Percentiles rank a stretch among this genome's conserved stretches.
Evolutionary conservation across 53 echinoderm and acorn worm species (phyloP).

Genomic region (Holothuria scabra): DNA sequence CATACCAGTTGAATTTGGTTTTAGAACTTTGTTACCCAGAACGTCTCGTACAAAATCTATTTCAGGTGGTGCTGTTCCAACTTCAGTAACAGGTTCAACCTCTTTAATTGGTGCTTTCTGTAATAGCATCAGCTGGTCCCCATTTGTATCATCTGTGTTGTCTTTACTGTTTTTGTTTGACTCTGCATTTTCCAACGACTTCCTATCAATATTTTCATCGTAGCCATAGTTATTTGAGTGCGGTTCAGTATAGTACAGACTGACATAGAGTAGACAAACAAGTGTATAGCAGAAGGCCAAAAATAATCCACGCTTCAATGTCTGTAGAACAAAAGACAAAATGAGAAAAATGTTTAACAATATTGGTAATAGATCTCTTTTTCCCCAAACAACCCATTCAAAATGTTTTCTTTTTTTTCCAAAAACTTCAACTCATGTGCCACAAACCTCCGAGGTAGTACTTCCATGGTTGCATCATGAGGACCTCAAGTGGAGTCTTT

Average conservation of each 20-base stretch:
- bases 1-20: conserved; percentile 37
- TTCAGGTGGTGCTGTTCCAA: not conserved
- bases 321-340: conserved; percentile 41
- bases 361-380: not conserved
- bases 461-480: no score
- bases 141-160: not conserved
- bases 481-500: no score
- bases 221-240: conserved; percentile 28
- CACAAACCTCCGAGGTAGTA: no score
- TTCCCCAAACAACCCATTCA: not conserved
- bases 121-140: not conserved
- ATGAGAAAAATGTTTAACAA: not conserved
- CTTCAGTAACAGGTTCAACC: not conserved
- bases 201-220: conserved; percentile 15
- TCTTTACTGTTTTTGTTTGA: not conserved
- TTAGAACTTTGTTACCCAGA: conserved; percentile 5
- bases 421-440: no score
- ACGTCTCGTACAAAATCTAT: not conserved
- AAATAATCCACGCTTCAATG: conserved; percentile 63
- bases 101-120: not conserved
- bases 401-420: no score
- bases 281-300: conserved; percentile 80
- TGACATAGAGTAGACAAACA: conserved; percentile 74
- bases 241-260: conserved; percentile 66
- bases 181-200: not conserved